Conservation (phyloP, 2,113 vertebrate species). For the Chionis minor region DNA sequence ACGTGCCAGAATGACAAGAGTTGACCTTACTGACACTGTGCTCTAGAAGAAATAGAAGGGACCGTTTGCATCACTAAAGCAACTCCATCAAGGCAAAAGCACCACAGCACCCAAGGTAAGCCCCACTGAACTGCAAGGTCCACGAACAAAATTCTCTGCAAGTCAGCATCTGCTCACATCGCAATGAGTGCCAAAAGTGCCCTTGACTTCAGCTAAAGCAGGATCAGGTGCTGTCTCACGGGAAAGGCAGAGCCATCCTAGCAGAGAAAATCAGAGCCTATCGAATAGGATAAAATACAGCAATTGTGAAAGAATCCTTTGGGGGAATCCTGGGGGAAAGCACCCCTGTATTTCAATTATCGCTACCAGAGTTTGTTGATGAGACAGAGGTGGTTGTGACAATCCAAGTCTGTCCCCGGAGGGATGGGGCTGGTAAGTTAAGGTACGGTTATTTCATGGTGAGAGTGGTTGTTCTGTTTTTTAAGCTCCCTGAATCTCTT, state of each 20-base stretch:
- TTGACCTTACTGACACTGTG: background rate
- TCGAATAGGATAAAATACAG: background rate
- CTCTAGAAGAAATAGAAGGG: background rate
- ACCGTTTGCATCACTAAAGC: background rate
- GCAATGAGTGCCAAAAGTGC: accelerated
- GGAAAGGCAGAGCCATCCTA: background rate
- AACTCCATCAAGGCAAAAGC: background rate
- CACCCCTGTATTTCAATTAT: background rate
- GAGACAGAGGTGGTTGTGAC: background rate
- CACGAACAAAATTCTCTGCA: background rate
- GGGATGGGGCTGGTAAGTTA: background rate
- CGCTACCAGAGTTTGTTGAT: background rate
- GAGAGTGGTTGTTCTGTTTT: background rate
- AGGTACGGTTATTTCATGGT: background rate
- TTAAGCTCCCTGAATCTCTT: background rate
- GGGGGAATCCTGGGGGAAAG: accelerated
- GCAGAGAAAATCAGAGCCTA: background rate
- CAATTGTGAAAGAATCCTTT: background rate
- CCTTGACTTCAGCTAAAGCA: background rate
- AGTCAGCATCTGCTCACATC: background rate
- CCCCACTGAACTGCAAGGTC: background rate
- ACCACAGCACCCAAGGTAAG: background rate
- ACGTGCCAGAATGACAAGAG: background rate
- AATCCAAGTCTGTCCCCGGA: background rate
- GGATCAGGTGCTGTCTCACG: background rate